Evolutionary conservation across 2,113 vertebrate genomes (phyloP), one percentile per base, ranked within the genome.

Genomic region (Corythaixoides concolor): DNA sequence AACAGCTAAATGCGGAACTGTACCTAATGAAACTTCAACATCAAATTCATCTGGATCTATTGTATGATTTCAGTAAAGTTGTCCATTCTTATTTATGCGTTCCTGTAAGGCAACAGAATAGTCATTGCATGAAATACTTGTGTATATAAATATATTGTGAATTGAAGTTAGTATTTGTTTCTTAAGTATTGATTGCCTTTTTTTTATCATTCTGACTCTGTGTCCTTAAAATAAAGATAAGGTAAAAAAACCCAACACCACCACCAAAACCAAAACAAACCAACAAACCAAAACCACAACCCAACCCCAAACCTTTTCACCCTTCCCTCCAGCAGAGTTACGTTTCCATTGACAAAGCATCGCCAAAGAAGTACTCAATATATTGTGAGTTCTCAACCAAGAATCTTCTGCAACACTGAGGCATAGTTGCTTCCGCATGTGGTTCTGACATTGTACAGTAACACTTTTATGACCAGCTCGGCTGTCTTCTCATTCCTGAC

Each of bases 321-420:
- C 26, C 12, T 84, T 64, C 26, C 9, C 3, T 50, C 15, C n/a
- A 19, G 30, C 23, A 35, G 3, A 52, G 41, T 5, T 43, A 14
- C 15, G 3, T 27, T 70, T 80, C 8, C 3, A 8, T 5, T 55
- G 73, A 12, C 7, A 35, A 39, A 26, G 19, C 15, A 23, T 37
- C 19, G 33, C 18, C 12, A 15, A 20, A 64, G 41, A 6, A 39
- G 15, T 15, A 15, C 13, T 26, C 12, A 10, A 13, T 15, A 19
- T 22, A 0, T 2, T 4, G 3, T n/a, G 69, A 11, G 20, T 32
- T 45, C 41, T 45, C n/a, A 39, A 1, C 12, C 18, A 52, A 58
- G 39, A 3, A 18, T 43, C 5, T 39, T 22, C 12, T 6, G 69
- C 41, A 45, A 4, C 43, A 17, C 8, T 15, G 35, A n/a, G 45